phyloP scores from a whole-genome alignment of 1,140 invertebrate species.

The Varroa destructor region DNA sequence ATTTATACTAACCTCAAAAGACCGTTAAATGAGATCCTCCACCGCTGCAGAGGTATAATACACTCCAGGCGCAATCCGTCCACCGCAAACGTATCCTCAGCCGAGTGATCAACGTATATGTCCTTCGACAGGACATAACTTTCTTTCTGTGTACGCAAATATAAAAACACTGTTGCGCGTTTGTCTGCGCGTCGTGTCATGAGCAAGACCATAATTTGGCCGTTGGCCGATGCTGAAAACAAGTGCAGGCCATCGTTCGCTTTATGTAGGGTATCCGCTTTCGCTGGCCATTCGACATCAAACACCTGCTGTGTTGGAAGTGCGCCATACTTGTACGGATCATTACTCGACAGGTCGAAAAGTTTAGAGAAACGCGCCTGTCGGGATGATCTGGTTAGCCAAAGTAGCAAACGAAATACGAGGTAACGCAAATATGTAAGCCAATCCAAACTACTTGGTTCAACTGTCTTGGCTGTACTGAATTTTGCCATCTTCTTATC shows the following conservation, averaged over 20 bases:
- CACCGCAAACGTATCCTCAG: constrained; percentile 15
- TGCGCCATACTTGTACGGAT: constrained; percentile 4
- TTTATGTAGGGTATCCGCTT: background rate
- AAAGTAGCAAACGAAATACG: background rate
- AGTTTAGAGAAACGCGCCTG: background rate
- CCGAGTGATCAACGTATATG: background rate
- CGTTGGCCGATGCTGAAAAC: background rate
- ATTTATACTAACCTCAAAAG: background rate
- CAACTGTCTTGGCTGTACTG: background rate
- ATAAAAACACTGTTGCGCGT: background rate
- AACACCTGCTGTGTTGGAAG: background rate
- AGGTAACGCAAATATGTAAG: background rate
- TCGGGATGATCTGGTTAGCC: background rate
- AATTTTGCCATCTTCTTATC: too few relatives aligned
- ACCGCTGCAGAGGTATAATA: constrained; percentile 1
- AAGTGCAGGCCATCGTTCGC: background rate
- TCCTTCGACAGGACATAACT: constrained; percentile 1
- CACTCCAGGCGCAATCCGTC: constrained; percentile 2
- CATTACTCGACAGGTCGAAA: background rate
- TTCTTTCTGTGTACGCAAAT: background rate
- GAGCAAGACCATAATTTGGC: background rate
- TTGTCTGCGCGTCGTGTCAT: background rate
- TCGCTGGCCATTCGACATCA: constrained; percentile 3
- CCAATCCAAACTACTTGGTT: constrained; percentile 4
- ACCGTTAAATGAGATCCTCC: constrained; percentile 23